Evolutionary conservation across 2,113 vertebrate species (phyloP), one percentile per base, ranked within the genome.

Genomic region (Apodemus sylvaticus): DNA sequence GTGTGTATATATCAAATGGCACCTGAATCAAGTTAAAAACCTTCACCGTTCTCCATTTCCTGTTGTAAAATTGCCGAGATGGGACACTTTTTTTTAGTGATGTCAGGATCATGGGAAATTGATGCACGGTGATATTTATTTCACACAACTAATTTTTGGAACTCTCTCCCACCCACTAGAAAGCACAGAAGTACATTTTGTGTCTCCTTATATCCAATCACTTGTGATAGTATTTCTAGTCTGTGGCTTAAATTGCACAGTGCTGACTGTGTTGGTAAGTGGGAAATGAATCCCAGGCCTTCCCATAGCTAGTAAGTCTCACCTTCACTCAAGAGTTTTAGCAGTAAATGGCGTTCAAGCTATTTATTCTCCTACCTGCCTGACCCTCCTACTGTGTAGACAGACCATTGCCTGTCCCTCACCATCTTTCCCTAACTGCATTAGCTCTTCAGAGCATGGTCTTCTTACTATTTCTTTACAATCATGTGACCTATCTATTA

Each of bases 1-100:
- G 53, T 64, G 98, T 93, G 94, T 97, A 97, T 98, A 92, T 97
- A 97, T 98, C 98, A 98, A 97, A 96, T 97, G 98, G 96, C 98
- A 98, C 91, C 91, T 94, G 98, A 98, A 98, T 98, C 98, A 97
- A 98, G 96, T 34, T 64, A 93, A 87, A 58, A 97, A 95, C 96
- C 96, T 97, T 97, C 96, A 98, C 98, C 98, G 96, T 82, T 97
- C 92, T 55, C 95, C 91, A 98, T 98, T 97, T 97, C 96, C 96
- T 96, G 89, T 96, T 98, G 93, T 96, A 96, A 96, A 98, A 95
- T 91, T 94, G 93, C 79, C 82, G 94, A 82, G 5, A 55, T 86
- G 42, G 98, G 98, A 98, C 97, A 98, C 94, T 91, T 97, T 98
- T 98, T 48, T 82, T 94, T 96, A 98, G 90, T 20, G 79, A 83